Conservation (phyloP, 2,888 invertebrate genomes). For the Salpingus planirostris region DNA sequence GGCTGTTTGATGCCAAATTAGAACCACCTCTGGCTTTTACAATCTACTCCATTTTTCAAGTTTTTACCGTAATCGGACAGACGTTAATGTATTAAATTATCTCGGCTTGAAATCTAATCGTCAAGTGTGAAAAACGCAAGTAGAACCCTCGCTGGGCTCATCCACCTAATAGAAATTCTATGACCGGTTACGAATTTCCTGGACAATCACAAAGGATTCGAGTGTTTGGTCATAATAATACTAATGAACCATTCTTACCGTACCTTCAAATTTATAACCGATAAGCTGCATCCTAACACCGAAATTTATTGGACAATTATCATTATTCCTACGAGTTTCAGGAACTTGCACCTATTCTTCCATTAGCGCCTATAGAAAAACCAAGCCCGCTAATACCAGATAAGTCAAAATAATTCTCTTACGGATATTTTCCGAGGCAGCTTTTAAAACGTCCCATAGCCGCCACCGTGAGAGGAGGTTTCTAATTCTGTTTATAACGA, state of each 20-base stretch:
- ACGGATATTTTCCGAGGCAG: too few relatives aligned
- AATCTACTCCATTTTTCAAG: conserved; percentile 14
- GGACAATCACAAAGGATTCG: conserved; percentile 10
- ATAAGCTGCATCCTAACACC: conserved; percentile 8
- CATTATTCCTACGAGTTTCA: too few relatives aligned
- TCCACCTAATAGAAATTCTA: neutral
- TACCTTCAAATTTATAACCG: conserved; percentile 8
- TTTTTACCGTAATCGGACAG: conserved; percentile 9
- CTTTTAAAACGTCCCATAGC: too few relatives aligned
- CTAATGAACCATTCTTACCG: conserved; percentile 11
- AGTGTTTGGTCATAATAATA: conserved; percentile 10
- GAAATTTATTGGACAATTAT: neutral
- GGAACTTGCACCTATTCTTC: too few relatives aligned
- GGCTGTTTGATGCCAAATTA: conserved; percentile 27
- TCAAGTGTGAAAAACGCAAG: too few relatives aligned
- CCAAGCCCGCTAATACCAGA: too few relatives aligned
- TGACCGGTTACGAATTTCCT: conserved; percentile 8
- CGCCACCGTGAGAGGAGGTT: conserved; percentile 4
- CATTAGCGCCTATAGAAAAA: too few relatives aligned
- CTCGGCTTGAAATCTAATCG: conserved; percentile 15
- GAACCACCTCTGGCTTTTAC: conserved; percentile 19
- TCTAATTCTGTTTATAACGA: conserved; percentile 19
- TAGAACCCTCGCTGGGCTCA: too few relatives aligned
- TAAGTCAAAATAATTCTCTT: too few relatives aligned
- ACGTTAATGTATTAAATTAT: conserved; percentile 15